Conservation (phyloP, 1,140 invertebrate genomes). For the Drosophila setifemur region DNA sequence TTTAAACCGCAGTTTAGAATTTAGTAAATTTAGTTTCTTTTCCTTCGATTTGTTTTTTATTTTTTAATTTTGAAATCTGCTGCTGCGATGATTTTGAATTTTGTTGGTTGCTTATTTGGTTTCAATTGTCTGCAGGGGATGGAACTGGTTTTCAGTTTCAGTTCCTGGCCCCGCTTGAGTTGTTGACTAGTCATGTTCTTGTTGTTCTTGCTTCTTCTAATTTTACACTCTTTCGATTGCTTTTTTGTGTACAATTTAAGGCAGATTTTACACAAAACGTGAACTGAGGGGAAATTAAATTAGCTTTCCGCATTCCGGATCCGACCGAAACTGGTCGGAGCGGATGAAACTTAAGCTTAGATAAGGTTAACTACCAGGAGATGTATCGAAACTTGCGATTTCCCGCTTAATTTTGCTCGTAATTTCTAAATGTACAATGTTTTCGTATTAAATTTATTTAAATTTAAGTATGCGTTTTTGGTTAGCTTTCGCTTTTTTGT, state of each 20-base stretch:
- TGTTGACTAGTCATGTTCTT: slow-evolving; percentile 66
- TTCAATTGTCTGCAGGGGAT: slow-evolving; percentile 44
- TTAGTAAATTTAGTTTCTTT: slow-evolving; percentile 48
- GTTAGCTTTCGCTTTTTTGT: slow-evolving; percentile 74
- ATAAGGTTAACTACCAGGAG: slow-evolving; percentile 64
- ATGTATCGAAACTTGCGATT: slow-evolving; percentile 64
- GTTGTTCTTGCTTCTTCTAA: slow-evolving; percentile 14
- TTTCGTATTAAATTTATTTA: slow-evolving; percentile 67
- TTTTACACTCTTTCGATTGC: not conserved
- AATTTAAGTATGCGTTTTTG: slow-evolving; percentile 67
- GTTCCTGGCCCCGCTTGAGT: slow-evolving; percentile 41
- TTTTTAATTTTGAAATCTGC: slow-evolving; percentile 74
- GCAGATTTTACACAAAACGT: slow-evolving; percentile 87
- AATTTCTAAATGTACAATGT: slow-evolving; percentile 55
- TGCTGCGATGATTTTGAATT: slow-evolving; percentile 71
- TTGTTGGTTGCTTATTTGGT: slow-evolving; percentile 56
- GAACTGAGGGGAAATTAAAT: slow-evolving; percentile 79
- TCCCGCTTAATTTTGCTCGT: slow-evolving; percentile 47
- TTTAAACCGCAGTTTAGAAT: slow-evolving; percentile 54
- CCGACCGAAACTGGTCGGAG: slow-evolving; percentile 7
- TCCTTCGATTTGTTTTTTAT: not conserved
- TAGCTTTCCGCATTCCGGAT: slow-evolving; percentile 49
- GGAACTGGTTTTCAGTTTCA: slow-evolving; percentile 4
- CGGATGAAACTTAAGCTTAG: slow-evolving; percentile 41
- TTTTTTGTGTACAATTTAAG: slow-evolving; percentile 84